A percentile compares a stretch with the other conserved stretches of the same genome.
phyloP scores from a whole-genome alignment of 2,888 invertebrate species.

The Tetragonula carbonaria region DNA sequence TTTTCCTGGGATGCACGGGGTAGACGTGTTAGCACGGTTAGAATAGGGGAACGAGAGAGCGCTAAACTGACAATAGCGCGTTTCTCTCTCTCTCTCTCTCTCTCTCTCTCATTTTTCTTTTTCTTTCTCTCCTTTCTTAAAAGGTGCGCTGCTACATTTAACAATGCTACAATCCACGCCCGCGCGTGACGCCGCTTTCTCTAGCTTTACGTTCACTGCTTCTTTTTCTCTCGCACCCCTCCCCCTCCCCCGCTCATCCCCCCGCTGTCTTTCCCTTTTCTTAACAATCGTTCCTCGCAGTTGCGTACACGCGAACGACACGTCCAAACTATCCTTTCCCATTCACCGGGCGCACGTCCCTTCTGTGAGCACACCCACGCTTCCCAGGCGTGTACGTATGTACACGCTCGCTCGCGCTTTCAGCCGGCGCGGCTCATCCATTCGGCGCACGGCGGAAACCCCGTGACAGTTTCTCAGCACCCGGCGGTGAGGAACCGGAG shows the following conservation, averaged over 20 bases:
- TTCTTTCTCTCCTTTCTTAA: constrained; percentile 51
- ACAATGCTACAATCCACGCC: constrained; percentile 74
- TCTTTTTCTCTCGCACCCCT: neutral
- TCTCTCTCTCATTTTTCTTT: neutral
- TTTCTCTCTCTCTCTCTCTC: constrained; percentile 24
- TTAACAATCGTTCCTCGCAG: constrained; percentile 30
- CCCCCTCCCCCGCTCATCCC: neutral
- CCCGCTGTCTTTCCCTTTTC: constrained; percentile 36
- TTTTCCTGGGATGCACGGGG: constrained; percentile 56
- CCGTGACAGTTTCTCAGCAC: constrained; percentile 35
- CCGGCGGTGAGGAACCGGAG: constrained; percentile 6
- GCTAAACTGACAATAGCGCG: constrained; percentile 78
- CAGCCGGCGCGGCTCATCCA: constrained; percentile 35
- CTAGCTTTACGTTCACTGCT: constrained; percentile 25
- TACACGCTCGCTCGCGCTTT: constrained; percentile 3
- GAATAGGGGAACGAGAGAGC: constrained; percentile 57
- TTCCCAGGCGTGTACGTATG: neutral
- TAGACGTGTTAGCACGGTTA: constrained; percentile 44
- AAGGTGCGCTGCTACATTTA: constrained; percentile 63
- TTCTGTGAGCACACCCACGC: neutral
- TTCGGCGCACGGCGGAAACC: constrained; percentile 32
- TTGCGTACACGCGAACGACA: constrained; percentile 50
- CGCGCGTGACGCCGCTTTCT: constrained; percentile 42
- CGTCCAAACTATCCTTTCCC: constrained; percentile 52
- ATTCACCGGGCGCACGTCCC: neutral